Evolutionary conservation across 2,888 invertebrate genomes (phyloP).

Genomic region (Helicoverpa assulta): DNA sequence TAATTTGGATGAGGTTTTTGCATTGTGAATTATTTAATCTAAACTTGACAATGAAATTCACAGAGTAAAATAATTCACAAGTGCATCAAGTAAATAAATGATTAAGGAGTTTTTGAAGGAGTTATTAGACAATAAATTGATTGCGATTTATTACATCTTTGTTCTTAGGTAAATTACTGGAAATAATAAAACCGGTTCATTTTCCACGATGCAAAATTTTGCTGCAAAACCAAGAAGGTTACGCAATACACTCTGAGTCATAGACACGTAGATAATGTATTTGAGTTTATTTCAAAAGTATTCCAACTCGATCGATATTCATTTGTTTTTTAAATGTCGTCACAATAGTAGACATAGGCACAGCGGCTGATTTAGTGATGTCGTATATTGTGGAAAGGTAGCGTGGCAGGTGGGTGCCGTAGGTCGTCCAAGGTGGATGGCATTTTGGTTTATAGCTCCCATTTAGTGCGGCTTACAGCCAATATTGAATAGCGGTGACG

Average conservation of each 20-base stretch:
- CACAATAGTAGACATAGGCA: conserved; percentile 44
- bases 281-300: conserved; percentile 44
- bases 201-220: background rate
- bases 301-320: conserved; percentile 39
- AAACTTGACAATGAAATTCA: background rate
- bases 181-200: too few relatives aligned
- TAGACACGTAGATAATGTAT: conserved; percentile 28
- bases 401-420: conserved; percentile 71
- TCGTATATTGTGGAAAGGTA: conserved; percentile 57
- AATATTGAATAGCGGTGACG: conserved; percentile 59
- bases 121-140: too few relatives aligned
- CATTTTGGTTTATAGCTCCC: conserved; percentile 73
- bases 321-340: conserved; percentile 52
- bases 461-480: conserved; percentile 61
- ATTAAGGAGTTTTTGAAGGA: too few relatives aligned
- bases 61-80: background rate
- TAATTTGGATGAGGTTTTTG: conserved; percentile 4
- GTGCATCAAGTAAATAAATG: too few relatives aligned
- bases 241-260: background rate
- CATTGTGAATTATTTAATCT: background rate
- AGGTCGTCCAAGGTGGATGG: conserved; percentile 74
- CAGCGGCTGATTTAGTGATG: conserved; percentile 55
- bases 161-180: too few relatives aligned
- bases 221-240: conserved; percentile 8
- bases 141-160: too few relatives aligned